Evolutionary conservation across 23 tunicate species (phyloP).

Genomic region (Trididemnum nubilum): DNA sequence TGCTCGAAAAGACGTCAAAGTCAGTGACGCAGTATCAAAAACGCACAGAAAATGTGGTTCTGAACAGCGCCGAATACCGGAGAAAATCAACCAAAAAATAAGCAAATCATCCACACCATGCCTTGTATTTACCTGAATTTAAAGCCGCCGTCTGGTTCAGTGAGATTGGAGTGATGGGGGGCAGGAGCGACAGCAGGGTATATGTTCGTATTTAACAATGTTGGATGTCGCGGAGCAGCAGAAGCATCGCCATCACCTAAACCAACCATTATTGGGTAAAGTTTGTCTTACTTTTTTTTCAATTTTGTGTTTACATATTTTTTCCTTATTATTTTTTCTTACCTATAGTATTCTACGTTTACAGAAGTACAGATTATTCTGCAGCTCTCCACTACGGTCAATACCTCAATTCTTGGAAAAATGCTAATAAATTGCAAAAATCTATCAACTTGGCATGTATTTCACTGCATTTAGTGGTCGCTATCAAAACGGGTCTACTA

Average conservation of each 20-base stretch:
- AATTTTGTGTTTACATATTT: too few species aligned
- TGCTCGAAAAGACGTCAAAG: not conserved
- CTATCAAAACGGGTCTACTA: too few species aligned
- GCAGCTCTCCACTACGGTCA: too few species aligned
- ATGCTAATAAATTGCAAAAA: too few species aligned
- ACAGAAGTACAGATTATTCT: too few species aligned
- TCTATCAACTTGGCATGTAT: too few species aligned
- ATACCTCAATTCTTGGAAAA: too few species aligned
- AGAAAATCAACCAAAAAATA: not conserved
- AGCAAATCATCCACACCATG: not conserved
- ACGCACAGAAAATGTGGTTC: not conserved
- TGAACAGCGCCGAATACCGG: not conserved
- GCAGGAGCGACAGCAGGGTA: constrained; percentile 90
- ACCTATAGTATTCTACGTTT: too few species aligned
- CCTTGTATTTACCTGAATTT: constrained; percentile 84
- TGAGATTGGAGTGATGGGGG: constrained; percentile 42
- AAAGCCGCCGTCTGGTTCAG: constrained; percentile 54
- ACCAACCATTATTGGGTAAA: too few species aligned
- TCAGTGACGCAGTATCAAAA: not conserved
- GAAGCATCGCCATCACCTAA: constrained; percentile 89
- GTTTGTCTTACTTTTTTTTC: too few species aligned
- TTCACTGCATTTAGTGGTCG: too few species aligned
- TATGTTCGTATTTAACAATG: constrained; percentile 80
- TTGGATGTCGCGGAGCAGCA: constrained; percentile 87
- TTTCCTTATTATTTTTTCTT: too few species aligned